Conservation (phyloP, 2,888 invertebrate species). For the Lottia gigantea region DNA sequence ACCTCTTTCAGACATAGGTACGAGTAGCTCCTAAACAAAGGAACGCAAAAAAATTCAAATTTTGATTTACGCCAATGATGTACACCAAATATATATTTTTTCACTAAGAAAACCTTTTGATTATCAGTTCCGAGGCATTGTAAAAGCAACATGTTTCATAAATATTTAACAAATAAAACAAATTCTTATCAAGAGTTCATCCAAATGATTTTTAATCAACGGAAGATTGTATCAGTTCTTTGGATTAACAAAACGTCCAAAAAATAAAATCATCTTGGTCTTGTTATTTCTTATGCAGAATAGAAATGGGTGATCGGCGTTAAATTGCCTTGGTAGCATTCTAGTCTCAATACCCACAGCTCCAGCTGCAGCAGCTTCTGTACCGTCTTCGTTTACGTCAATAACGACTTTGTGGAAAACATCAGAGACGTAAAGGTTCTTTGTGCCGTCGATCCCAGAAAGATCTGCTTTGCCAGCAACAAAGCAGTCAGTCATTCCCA, state of each 20-base stretch:
- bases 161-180: too few species aligned
- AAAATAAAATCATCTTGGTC: constrained; percentile 20
- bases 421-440: constrained; percentile 7
- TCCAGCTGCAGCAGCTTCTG: constrained; percentile 17
- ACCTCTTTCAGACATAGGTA: too few species aligned
- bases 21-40: too few species aligned
- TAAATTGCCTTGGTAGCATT: constrained; percentile 10
- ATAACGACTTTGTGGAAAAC: constrained; percentile 15
- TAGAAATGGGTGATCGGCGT: constrained; percentile 22
- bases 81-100: too few species aligned
- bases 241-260: constrained; percentile 14
- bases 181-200: too few species aligned
- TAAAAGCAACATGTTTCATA: too few species aligned
- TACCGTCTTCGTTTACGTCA: constrained; percentile 15
- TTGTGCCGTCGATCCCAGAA: constrained; percentile 2
- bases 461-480: background rate
- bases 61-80: too few species aligned
- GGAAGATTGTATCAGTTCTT: too few species aligned
- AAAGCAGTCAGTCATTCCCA: constrained; percentile 14
- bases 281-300: constrained; percentile 18
- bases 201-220: too few species aligned
- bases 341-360: background rate
- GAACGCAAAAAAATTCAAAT: too few species aligned
- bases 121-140: too few species aligned
- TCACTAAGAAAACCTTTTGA: too few species aligned